Conservation (phyloP, 2,888 invertebrate genomes). For the Caenorhabditis plicata region DNA sequence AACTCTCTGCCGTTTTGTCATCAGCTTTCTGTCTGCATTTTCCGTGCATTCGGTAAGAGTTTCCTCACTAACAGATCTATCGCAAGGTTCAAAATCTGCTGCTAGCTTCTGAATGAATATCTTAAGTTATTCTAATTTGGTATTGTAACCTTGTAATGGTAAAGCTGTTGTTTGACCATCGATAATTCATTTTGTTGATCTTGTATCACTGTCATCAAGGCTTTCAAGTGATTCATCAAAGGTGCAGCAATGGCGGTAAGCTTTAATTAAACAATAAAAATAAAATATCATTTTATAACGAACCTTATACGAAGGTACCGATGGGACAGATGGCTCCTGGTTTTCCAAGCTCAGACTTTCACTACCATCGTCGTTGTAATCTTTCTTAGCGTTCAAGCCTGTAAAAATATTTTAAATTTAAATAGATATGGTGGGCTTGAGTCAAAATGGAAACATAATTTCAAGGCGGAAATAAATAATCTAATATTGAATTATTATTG, state of each 20-base stretch:
- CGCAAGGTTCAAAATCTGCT: slow-evolving; percentile 44
- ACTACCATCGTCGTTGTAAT: slow-evolving; percentile 41
- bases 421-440: background rate
- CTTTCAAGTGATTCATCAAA: slow-evolving; percentile 65
- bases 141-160: slow-evolving; percentile 43
- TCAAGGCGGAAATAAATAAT: too few relatives aligned
- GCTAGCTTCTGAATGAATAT: slow-evolving; percentile 23
- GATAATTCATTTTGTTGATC: slow-evolving; percentile 58
- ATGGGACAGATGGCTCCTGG: slow-evolving; percentile 47
- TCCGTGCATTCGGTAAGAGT: slow-evolving; percentile 52
- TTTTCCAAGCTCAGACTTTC: slow-evolving; percentile 44
- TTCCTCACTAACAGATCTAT: slow-evolving; percentile 57
- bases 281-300: background rate
- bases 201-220: slow-evolving; percentile 60
- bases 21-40: slow-evolving; percentile 31
- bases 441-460: too few relatives aligned
- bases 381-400: slow-evolving; percentile 50
- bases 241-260: slow-evolving; percentile 64
- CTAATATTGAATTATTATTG: too few relatives aligned
- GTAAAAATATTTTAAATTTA: slow-evolving; percentile 2
- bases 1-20: slow-evolving; percentile 38
- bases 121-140: background rate
- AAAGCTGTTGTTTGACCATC: slow-evolving; percentile 51
- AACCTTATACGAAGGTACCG: slow-evolving; percentile 61
- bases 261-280: slow-evolving; percentile 11